Conservation (phyloP, 1,140 invertebrate genomes). For the Latrodectus geometricus region DNA sequence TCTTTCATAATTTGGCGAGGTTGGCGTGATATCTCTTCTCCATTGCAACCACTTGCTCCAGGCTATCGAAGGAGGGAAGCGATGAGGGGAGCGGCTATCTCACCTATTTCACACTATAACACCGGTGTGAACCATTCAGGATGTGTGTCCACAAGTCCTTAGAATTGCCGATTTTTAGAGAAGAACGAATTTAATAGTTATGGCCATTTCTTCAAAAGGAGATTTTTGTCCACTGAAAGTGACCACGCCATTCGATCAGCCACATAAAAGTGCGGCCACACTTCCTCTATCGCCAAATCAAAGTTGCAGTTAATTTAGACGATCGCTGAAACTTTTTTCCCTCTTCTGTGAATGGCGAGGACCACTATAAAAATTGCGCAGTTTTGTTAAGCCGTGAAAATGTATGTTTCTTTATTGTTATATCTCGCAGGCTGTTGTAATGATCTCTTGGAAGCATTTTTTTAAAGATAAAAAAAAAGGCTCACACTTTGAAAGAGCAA, state of each 20-base stretch:
- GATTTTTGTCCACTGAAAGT: constrained; percentile 29
- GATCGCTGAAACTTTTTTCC: constrained; percentile 10
- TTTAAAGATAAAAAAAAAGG: constrained; percentile 23
- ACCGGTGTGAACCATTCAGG: constrained; percentile 29
- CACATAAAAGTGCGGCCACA: not conserved
- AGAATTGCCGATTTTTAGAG: constrained; percentile 55
- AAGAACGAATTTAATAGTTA: constrained; percentile 61
- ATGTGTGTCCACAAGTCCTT: constrained; percentile 32
- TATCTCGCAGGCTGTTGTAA: not conserved
- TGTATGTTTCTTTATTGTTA: not conserved
- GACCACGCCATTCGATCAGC: constrained; percentile 27
- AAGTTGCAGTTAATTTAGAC: constrained; percentile 55
- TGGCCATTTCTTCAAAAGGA: constrained; percentile 38
- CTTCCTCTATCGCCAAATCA: constrained; percentile 21
- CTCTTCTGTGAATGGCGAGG: constrained; percentile 1
- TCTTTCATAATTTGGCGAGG: no score
- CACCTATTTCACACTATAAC: constrained; percentile 3
- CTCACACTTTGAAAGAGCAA: not conserved
- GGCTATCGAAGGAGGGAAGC: constrained; percentile 1
- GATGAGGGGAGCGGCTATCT: constrained; percentile 15
- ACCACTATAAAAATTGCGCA: constrained; percentile 26
- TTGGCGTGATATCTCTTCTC: not conserved
- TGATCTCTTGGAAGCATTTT: constrained; percentile 6
- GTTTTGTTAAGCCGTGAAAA: constrained; percentile 1
- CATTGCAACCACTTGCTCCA: not conserved